phyloP scores from a whole-genome alignment of 2,113 vertebrate species.

The Chinchilla lanigera region DNA sequence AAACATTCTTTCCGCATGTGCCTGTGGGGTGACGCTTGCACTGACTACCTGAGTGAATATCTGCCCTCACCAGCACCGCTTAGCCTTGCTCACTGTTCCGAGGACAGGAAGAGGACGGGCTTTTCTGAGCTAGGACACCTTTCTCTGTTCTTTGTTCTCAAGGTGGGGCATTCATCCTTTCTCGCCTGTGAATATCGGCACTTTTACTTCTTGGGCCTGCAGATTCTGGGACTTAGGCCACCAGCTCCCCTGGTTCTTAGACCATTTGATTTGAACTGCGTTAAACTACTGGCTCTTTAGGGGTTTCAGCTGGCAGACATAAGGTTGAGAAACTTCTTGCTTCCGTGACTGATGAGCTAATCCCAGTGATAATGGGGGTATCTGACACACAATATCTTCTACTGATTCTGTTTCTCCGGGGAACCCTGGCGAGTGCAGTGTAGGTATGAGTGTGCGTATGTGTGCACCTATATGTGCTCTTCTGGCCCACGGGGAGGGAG shows the following conservation, averaged over 20 bases:
- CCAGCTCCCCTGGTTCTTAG: neutral
- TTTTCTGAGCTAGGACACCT: neutral
- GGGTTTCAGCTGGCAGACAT: neutral
- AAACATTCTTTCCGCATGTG: neutral
- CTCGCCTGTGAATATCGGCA: neutral
- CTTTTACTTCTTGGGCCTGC: neutral
- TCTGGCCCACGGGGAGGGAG: neutral
- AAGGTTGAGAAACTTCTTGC: neutral
- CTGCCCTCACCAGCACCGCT: neutral
- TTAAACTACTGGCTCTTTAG: no score
- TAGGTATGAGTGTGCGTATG: neutral
- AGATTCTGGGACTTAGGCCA: neutral
- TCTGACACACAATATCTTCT: no score
- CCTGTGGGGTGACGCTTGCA: neutral
- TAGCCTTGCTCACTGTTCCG: neutral
- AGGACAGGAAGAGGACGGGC: neutral
- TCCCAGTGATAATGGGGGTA: neutral
- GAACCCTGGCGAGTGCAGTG: neutral
- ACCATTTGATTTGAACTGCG: neutral
- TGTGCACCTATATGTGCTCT: neutral
- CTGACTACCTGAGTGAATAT: neutral
- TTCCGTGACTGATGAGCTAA: neutral
- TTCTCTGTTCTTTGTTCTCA: neutral
- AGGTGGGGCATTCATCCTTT: neutral
- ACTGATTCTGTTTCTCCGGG: neutral